phyloP scores from a whole-genome alignment of 2,888 invertebrate genomes.

The Sarcophaga caerulescens region DNA sequence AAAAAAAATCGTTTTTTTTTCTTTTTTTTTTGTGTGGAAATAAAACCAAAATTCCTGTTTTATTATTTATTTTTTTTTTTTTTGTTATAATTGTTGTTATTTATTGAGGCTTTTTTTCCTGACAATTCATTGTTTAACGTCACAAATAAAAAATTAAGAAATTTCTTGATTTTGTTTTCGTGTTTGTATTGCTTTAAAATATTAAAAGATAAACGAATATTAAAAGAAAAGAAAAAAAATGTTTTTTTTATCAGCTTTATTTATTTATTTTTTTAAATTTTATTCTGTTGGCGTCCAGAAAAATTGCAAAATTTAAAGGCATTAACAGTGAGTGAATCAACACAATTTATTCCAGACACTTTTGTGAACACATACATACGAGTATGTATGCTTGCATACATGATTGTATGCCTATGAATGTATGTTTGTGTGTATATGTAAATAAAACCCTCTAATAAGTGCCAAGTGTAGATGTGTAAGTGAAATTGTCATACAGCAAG shows the following conservation, averaged over 20 bases:
- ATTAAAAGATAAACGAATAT: too few species aligned
- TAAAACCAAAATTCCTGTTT: conserved; percentile 39
- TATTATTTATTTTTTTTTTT: background rate
- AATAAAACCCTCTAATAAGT: too few species aligned
- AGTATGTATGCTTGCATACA: too few species aligned
- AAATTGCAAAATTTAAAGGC: background rate
- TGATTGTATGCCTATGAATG: too few species aligned
- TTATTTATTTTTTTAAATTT: background rate
- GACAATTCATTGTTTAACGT: background rate
- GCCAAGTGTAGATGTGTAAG: too few species aligned
- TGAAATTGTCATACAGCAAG: conserved; percentile 13
- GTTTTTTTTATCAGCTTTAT: background rate
- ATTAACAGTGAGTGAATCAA: background rate
- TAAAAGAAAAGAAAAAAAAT: background rate
- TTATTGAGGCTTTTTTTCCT: background rate
- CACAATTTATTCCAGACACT: background rate
- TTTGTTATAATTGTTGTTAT: conserved; percentile 11
- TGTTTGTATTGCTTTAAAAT: too few species aligned
- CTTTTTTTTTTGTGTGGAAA: background rate
- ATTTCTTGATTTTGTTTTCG: background rate
- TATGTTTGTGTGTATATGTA: too few species aligned
- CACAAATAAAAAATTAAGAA: background rate
- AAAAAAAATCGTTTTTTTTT: conserved; percentile 26
- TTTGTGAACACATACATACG: background rate
- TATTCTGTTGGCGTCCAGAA: background rate